Percentiles rank a stretch among this genome's conserved stretches.
phyloP scores from a whole-genome alignment of 2,888 invertebrate species.

The Limnephilus lunatus region DNA sequence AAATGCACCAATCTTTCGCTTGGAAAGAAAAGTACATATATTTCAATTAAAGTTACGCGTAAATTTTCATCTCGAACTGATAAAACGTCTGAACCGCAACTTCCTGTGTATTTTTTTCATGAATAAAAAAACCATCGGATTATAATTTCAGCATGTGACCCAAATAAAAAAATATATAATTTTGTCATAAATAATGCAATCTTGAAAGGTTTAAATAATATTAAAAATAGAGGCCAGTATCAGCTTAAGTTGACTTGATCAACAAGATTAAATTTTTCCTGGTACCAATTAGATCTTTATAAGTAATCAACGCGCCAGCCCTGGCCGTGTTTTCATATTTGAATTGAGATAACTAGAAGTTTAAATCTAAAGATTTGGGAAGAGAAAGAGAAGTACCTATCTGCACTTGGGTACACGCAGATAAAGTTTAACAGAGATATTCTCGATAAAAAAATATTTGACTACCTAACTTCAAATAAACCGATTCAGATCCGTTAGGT shows the following conservation, averaged over 20 bases:
- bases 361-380: neutral
- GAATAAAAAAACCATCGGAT: neutral
- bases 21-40: neutral
- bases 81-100: neutral
- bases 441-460: too few species aligned
- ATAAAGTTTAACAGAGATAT: too few species aligned
- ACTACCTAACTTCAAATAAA: too few species aligned
- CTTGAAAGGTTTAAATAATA: neutral
- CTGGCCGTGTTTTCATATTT: conserved; percentile 4
- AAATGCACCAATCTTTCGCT: neutral
- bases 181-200: neutral
- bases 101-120: neutral
- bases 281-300: neutral
- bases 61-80: neutral
- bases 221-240: neutral
- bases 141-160: neutral
- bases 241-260: neutral
- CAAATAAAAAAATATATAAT: neutral
- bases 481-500: too few species aligned
- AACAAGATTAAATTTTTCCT: neutral
- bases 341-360: conserved; percentile 4
- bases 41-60: neutral
- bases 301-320: neutral
- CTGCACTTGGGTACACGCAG: neutral
- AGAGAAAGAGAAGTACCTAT: neutral